Evolutionary conservation across 2,797 vertebrate species (phyloP), one percentile per base, ranked within the genome.

Genomic region (Halcyon badia): DNA sequence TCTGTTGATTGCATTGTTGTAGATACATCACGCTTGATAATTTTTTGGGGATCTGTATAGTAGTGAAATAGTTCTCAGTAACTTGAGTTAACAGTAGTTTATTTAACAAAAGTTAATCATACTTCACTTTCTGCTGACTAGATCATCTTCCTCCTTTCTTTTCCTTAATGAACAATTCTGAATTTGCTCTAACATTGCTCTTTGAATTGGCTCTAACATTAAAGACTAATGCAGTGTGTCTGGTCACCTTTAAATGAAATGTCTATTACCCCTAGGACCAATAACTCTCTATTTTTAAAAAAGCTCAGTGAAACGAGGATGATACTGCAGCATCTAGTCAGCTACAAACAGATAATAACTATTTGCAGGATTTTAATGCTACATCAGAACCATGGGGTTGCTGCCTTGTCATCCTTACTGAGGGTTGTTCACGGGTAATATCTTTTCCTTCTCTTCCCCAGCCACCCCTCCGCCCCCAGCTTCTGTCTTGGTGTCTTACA

Each of bases 171-270:
- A 87, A 44, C 68, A 65, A 64, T 44, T 93, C 81, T 61, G 80
- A 87, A 95, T 93, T 93, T 95, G 83, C 82, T 95, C 82, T 51
- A 57, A 79, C 94, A 95, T 95, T 97, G 68, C 90, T 87, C 84
- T 93, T 87, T 60, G 80, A 87, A 95, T 93, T 92, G 95, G 83
- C 80, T 95, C 82, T 46, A 57, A 79, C 93, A 94, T 96, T 97
- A 93, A 97, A 97, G 94, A 91, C 94, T 95, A 97, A 97, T 81
- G 89, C 93, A 13, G 87, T 94, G 97, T 97, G 96, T 97, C 98
- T 97, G 97, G 98, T 98, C 98, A 98, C 98, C 98, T 98, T 97
- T 97, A 96, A 73, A 85, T 22, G 41, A 93, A 89, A 42, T 7
- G 41, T 73, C 90, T 84, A 2, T 52, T 82, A 78, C 95, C 86